These are phyloP conservation scores for Aix galericulata DNA, from an alignment of 2,113 vertebrate species.

Conservation along the genomic window DNA sequence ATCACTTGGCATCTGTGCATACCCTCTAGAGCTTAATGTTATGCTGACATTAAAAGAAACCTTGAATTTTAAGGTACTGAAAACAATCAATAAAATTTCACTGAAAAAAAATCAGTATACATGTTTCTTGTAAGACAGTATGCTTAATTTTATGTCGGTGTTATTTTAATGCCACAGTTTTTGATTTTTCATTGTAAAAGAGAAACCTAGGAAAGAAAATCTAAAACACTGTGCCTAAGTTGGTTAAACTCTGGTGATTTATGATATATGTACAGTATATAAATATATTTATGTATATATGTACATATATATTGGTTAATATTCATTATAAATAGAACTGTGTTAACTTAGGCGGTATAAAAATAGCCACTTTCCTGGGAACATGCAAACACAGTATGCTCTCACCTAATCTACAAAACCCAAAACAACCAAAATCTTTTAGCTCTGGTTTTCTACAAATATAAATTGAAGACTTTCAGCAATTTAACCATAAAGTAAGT, in stretches of 20 bases:
- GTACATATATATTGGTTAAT: slow-evolving; percentile 71
- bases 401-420: slow-evolving; percentile 54
- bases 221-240: slow-evolving; percentile 57
- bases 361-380: slow-evolving; percentile 76
- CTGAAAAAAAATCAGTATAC: slow-evolving; percentile 16
- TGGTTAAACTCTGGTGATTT: slow-evolving; percentile 33
- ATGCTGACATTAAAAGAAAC: background rate
- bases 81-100: background rate
- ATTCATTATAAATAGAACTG: slow-evolving; percentile 76
- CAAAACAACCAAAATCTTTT: slow-evolving; percentile 68
- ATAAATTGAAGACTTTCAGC: slow-evolving; percentile 69
- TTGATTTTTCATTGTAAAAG: slow-evolving; percentile 64
- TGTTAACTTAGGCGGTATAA: slow-evolving; percentile 76
- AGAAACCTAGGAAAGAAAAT: slow-evolving; percentile 20
- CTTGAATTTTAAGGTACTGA: background rate
- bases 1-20: background rate
- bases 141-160: background rate
- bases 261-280: slow-evolving; percentile 72
- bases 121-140: slow-evolving; percentile 11
- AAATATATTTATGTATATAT: slow-evolving; percentile 76
- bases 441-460: slow-evolving; percentile 67
- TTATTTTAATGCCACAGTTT: slow-evolving; percentile 36
- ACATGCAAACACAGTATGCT: slow-evolving; percentile 73
- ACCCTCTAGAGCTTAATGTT: background rate
- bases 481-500: slow-evolving; percentile 61